Base-by-base conservation (phyloP, 1,140 invertebrate genomes). In the Cyphomyrmex costatus region DNA sequence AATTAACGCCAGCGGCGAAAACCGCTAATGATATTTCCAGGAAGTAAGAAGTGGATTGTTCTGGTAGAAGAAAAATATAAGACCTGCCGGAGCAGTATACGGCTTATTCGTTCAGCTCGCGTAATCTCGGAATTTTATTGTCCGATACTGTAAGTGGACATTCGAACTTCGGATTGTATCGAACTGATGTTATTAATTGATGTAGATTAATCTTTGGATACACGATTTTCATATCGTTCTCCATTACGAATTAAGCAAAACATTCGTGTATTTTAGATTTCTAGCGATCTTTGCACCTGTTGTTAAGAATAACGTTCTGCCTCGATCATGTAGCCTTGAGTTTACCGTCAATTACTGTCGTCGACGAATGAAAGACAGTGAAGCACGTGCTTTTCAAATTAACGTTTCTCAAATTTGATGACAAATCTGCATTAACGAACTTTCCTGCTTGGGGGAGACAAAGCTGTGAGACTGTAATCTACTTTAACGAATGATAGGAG, bases 81-180 rank as follows among this genome's bases (percentile, higher is more conserved):
- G 53, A 14, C 14, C 14, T 2, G 36, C 12, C 6, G 21, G 2
- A 42, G 10, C 21, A n/a, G n/a, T n/a, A n/a, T n/a, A n/a, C 33
- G 6, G 33, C 5, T 53, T 24, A 51, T 7, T 51, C 42, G 27
- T 49, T 70, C n/a, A 42, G 4, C 2, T 36, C 7, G 6, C 7
- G 19, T 80, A 42, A 56, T 70, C 33, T 14, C 21, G 7, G 30
- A 7, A 80, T 49, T 83, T 83, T 30, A 73, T 33, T 73, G 5
- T 30, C 3, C 27, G n/a, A 60, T 14, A 61, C 21, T 21, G 1
- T 27, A 46, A 6, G 42, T 74, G 24, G 19, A 74, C 68, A 46
- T 19, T 61, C 4, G 24, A 33, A 60, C 36, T 7, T 30, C 2
- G 3, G 7, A 33, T 14, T 66, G 1, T 66, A 21, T 65, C 7